Evolutionary conservation across 2,888 invertebrate genomes (phyloP).

Genomic region (Polyommatus icarus): DNA sequence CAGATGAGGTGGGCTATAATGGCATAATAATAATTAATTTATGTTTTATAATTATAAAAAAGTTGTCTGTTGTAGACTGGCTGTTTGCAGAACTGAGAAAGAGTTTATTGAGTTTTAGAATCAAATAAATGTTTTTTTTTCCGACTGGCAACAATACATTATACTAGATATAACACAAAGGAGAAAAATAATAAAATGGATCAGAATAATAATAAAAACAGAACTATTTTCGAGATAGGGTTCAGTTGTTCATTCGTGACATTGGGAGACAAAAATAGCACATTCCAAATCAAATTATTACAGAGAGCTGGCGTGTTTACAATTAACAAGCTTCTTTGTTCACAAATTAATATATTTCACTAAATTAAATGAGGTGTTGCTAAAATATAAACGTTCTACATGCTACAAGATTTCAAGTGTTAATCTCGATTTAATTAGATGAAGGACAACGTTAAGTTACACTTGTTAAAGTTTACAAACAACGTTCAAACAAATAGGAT

Average conservation of each 20-base stretch:
- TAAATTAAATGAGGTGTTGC: too few species aligned
- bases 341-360: slow-evolving; percentile 22
- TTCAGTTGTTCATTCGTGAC: slow-evolving; percentile 46
- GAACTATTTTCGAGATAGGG: slow-evolving; percentile 41
- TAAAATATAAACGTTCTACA: too few species aligned
- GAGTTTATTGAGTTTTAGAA: not conserved
- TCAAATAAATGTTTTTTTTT: not conserved
- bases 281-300: slow-evolving; percentile 46
- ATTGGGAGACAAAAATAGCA: slow-evolving; percentile 46
- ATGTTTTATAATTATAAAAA: not conserved
- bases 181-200: not conserved
- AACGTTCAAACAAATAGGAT: too few species aligned
- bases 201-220: slow-evolving; percentile 32
- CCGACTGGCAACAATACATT: too few species aligned
- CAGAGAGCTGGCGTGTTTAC: slow-evolving; percentile 48
- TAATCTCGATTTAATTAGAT: too few species aligned
- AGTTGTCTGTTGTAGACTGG: not conserved
- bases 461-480: too few species aligned
- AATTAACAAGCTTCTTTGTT: slow-evolving; percentile 42
- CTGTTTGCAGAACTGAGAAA: not conserved
- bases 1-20: too few species aligned
- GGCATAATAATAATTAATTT: too few species aligned
- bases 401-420: too few species aligned
- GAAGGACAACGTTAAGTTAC: too few species aligned
- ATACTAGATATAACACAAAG: not conserved